Conservation (phyloP, 2,797 vertebrate species). For the Xiphophorus birchmanni region DNA sequence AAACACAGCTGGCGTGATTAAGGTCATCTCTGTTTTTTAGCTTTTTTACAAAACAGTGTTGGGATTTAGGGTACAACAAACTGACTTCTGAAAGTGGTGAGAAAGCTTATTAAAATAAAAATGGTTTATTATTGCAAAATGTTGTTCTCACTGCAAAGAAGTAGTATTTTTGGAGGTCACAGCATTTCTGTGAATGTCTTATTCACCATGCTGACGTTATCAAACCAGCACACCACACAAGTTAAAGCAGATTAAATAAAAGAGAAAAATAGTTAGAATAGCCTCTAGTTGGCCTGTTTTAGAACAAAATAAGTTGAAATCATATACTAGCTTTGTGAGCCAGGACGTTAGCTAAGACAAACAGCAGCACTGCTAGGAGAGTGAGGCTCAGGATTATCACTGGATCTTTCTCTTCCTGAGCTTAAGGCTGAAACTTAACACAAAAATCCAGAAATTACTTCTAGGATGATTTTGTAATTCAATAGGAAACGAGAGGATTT, state of each 20-base stretch:
- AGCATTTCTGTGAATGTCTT: background rate
- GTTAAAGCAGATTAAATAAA: background rate
- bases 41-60: background rate
- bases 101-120: background rate
- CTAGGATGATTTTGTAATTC: constrained; percentile 13
- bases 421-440: constrained; percentile 16
- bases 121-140: background rate
- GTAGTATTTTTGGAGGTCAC: background rate
- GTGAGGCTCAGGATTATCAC: background rate
- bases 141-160: background rate
- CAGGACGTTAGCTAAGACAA: background rate
- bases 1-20: background rate
- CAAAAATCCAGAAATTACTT: constrained; percentile 26
- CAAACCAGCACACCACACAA: background rate
- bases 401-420: constrained; percentile 3
- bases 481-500: constrained; percentile 22
- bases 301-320: background rate
- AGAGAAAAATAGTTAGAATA: background rate
- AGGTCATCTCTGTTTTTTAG: constrained; percentile 1
- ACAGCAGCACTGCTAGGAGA: background rate
- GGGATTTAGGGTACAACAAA: background rate
- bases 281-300: background rate
- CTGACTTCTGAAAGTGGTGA: background rate
- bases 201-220: too few relatives aligned
- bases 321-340: background rate